Evolutionary conservation across 2,797 vertebrate genomes (phyloP).

Genomic region (Macrochelys suwanniensis): DNA sequence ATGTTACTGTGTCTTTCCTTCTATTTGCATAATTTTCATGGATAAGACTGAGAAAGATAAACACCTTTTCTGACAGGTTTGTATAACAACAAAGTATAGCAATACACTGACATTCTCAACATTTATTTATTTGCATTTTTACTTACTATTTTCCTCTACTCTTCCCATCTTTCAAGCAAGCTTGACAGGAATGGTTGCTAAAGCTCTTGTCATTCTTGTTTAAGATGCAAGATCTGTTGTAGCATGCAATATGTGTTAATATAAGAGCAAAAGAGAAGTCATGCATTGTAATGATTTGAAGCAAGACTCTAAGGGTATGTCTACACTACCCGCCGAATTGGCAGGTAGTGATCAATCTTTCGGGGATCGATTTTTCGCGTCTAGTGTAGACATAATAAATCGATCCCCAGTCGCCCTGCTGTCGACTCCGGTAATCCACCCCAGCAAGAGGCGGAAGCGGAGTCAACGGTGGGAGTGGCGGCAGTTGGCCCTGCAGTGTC

Average conservation of each 20-base stretch:
- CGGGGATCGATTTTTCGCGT: no score
- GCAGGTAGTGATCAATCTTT: no score
- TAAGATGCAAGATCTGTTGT: slow-evolving; percentile 3
- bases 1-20: not conserved
- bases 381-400: no score
- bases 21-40: not conserved
- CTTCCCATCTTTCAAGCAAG: not conserved
- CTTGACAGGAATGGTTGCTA: not conserved
- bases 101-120: not conserved
- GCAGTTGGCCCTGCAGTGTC: no score
- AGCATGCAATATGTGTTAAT: not conserved
- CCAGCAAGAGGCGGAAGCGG: no score
- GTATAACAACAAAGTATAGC: not conserved
- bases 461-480: no score
- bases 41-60: slow-evolving; percentile 3
- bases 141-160: not conserved
- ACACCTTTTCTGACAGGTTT: not conserved
- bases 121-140: not conserved
- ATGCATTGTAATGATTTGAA: not conserved
- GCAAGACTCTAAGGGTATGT: not conserved
- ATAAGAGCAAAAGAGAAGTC: not conserved
- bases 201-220: not conserved
- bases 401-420: no score
- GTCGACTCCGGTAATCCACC: no score
- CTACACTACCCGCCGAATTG: no score